A percentile compares a stretch with the other conserved stretches of the same genome.
These are phyloP conservation scores for Pterobdella sp. DNA, from an alignment of 2,888 invertebrate genomes.

Conservation along the genomic window DNA sequence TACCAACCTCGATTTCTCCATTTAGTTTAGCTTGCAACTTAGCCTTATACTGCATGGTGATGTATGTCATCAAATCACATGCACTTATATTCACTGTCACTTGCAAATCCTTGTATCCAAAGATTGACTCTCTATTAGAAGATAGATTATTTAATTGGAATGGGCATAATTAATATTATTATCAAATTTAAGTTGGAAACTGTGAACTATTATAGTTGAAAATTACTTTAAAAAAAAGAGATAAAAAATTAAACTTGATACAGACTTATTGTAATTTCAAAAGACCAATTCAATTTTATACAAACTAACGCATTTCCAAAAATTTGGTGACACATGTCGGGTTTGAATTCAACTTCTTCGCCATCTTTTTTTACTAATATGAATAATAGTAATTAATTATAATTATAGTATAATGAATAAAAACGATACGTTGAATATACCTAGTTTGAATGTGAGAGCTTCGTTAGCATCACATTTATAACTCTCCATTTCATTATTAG, in stretches of 20 bases:
- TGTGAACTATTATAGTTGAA: neutral
- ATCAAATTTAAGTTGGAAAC: neutral
- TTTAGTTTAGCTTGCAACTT: slow-evolving; percentile 56
- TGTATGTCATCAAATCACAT: slow-evolving; percentile 69
- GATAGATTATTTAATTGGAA: neutral
- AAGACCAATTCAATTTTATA: neutral
- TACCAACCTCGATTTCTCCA: slow-evolving; percentile 52
- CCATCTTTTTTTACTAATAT: slow-evolving; percentile 43
- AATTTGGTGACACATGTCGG: slow-evolving; percentile 50
- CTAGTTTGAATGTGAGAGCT: slow-evolving; percentile 8
- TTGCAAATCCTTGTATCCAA: slow-evolving; percentile 77
- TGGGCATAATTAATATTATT: slow-evolving; percentile 1
- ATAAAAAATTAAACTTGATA: neutral
- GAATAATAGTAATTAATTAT: neutral
- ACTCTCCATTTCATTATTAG: neutral
- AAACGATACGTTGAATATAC: neutral
- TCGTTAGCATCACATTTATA: slow-evolving; percentile 1
- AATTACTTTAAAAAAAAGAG: neutral
- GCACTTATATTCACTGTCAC: slow-evolving; percentile 74
- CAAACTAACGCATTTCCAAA: slow-evolving; percentile 49
- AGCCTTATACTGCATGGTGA: slow-evolving; percentile 67
- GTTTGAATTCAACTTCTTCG: slow-evolving; percentile 44
- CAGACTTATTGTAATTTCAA: neutral
- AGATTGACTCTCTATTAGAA: slow-evolving; percentile 71
- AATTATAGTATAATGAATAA: neutral